Evolutionary conservation across 1,140 invertebrate genomes (phyloP).

Genomic region (Atopsyche davidsoni): DNA sequence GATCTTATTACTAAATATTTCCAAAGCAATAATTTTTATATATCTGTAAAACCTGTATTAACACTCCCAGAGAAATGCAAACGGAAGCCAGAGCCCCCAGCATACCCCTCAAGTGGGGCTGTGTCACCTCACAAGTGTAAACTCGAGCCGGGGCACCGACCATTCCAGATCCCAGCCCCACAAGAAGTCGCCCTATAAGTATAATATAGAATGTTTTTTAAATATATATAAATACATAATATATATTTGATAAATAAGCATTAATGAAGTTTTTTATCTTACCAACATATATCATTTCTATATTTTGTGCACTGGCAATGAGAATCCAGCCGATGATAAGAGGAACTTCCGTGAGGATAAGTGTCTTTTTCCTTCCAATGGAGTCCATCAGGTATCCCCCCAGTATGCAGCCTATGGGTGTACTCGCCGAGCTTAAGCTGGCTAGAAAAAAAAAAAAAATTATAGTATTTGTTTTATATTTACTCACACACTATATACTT

Average conservation of each 20-base stretch:
- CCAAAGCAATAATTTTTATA: neutral
- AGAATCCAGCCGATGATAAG: constrained; percentile 64
- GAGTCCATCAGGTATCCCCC: constrained; percentile 67
- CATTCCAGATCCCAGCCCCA: constrained; percentile 63
- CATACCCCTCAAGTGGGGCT: constrained; percentile 63
- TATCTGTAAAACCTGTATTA: constrained; percentile 40
- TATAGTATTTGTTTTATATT: constrained; percentile 1
- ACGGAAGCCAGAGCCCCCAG: constrained; percentile 58
- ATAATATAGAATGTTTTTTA: neutral
- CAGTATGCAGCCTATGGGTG: constrained; percentile 63
- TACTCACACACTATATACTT: too few relatives aligned
- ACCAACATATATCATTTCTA: constrained; percentile 59
- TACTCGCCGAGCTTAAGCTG: constrained; percentile 63
- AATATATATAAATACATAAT: neutral
- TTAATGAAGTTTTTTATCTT: constrained; percentile 13
- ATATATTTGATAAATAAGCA: neutral
- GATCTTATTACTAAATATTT: constrained; percentile 1
- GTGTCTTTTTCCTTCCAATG: constrained; percentile 57
- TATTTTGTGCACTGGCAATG: constrained; percentile 51
- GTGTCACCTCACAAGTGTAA: constrained; percentile 62
- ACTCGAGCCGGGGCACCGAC: constrained; percentile 62
- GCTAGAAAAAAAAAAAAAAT: constrained; percentile 47
- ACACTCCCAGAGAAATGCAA: constrained; percentile 55
- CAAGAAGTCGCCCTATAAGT: constrained; percentile 49
- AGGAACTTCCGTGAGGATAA: constrained; percentile 63